Evolutionary conservation across 1,140 invertebrate species (phyloP), one percentile per base, ranked within the genome.

Genomic region (Gryon sp.): DNA sequence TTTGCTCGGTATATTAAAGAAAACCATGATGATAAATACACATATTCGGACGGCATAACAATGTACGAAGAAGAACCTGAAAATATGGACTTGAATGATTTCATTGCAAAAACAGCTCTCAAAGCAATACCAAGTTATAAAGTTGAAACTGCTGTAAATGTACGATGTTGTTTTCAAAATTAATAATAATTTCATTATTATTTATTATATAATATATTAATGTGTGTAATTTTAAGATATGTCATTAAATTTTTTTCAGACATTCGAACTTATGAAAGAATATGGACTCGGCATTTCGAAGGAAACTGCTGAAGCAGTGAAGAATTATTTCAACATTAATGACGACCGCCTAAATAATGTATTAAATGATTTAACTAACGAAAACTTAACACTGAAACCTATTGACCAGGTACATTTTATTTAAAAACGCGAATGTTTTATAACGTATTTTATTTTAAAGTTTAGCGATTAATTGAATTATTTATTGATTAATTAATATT

Each of bases 261-360:
- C 43, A 28, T 59, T 50, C 6, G 3, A 66, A 26, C 9, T 6
- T 16, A 52, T 74, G 60, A 36, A 52, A 28, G 19, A 50, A 6
- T 0, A 19, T 11, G 78, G 78, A 8, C 18, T 79, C 7, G 28
- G 30, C 11, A 76, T 79, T 24, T 45, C 74, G 5, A 43, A 65
- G 34, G 80, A 83, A 18, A 85, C 88, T 24, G 92, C 91, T 0
- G 90, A 92, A 65, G 80, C 91, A 0, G 11, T 15, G 86, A 90
- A 0, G 86, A 90, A 76, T 89, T 94, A n/a, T n/a, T n/a, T n/a
- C n/a, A n/a, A n/a, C n/a, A n/a, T n/a, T n/a, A n/a, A n/a, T n/a
- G n/a, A n/a, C n/a, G n/a, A n/a, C n/a, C n/a, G n/a, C n/a, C n/a
- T n/a, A 11, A 91, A 91, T 0, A 22, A 36, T 9, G 1, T 55